Evolutionary conservation across 2,113 vertebrate genomes (phyloP).

Genomic region (Trinectes maculatus): DNA sequence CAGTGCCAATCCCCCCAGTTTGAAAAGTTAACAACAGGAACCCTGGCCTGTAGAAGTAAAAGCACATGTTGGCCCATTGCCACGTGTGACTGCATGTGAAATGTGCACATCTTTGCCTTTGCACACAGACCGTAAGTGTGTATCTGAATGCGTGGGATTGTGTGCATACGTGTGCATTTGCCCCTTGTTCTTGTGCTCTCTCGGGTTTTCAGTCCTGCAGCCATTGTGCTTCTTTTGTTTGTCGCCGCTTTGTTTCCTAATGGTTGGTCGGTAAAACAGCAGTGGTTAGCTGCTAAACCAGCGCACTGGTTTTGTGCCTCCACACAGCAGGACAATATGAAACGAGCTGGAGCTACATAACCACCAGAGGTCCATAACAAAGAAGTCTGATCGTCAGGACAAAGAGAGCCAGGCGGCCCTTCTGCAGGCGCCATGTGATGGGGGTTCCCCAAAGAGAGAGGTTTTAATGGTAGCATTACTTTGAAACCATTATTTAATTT

Average conservation of each 20-base stretch:
- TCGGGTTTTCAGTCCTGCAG: conserved; percentile 52
- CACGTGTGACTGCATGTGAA: conserved; percentile 21
- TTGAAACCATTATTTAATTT: background rate
- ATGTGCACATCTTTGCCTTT: conserved; percentile 15
- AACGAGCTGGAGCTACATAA: conserved; percentile 24
- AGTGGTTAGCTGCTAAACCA: conserved; percentile 35
- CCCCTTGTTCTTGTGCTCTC: conserved; percentile 56
- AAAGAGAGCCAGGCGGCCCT: conserved; percentile 17
- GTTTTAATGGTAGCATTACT: background rate
- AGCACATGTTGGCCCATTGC: background rate
- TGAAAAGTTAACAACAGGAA: no score
- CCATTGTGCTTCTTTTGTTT: conserved; percentile 67
- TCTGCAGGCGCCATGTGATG: conserved; percentile 4
- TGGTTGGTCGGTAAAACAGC: conserved; percentile 44
- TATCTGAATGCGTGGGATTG: background rate
- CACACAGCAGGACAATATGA: conserved; percentile 44
- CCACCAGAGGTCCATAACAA: conserved; percentile 40
- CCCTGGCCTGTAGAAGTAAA: no score
- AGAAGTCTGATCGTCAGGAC: conserved; percentile 41
- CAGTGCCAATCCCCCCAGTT: background rate
- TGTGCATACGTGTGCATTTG: conserved; percentile 4
- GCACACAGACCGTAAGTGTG: conserved; percentile 26
- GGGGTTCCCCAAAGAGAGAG: background rate
- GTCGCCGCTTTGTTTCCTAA: conserved; percentile 52
- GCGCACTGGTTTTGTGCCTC: conserved; percentile 57